Base-by-base conservation (phyloP, 2,888 invertebrate species). In the Phengaris arion region DNA sequence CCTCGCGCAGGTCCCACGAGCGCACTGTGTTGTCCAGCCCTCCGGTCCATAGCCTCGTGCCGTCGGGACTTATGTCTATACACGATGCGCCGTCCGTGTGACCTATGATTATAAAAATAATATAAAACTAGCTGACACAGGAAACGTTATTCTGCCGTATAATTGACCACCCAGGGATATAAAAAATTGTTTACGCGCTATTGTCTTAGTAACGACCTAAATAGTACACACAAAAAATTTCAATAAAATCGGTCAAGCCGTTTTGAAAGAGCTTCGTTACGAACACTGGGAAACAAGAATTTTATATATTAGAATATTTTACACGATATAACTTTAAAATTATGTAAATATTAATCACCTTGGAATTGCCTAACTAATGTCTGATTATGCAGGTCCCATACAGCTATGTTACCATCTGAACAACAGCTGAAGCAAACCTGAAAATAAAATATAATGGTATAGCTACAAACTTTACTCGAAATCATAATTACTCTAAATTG, bases 41-140 rank as follows among this genome's bases (percentile, higher is more conserved):
- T 77, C 99, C 99, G 13, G 99, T 99, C 97, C 97, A 97, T 80
- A 97, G 92, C 81, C 97, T 96, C 52, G 96, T 96, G 76, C 99
- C 99, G 89, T 99, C 99, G 45, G 97, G 96, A 77, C 98, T 98
- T 77, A 99, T 98, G 92, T 99, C 99, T 85, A 99, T 99, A 90
- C 99, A 99, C 77, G 98, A 98, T 75, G 99, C 99, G 80, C 99
- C 99, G 91, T 99, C 99, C 76, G 98, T 98, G 92, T 99, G 99
- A 0, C 99, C 94, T 94, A 82, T 73, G 69, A 74, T 15, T 3
- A 35, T 5, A 76, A 74, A 75, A 73, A 74, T 68, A 76, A 48
- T 48, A 48, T 48, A 48, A 6, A 35, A 35, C 35, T 3, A 35
- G 35, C 35, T 35, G 35, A 35, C 35, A 35, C 35, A 35, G 35